Conservation (phyloP, 1,140 invertebrate genomes). For the Manduca sexta region DNA sequence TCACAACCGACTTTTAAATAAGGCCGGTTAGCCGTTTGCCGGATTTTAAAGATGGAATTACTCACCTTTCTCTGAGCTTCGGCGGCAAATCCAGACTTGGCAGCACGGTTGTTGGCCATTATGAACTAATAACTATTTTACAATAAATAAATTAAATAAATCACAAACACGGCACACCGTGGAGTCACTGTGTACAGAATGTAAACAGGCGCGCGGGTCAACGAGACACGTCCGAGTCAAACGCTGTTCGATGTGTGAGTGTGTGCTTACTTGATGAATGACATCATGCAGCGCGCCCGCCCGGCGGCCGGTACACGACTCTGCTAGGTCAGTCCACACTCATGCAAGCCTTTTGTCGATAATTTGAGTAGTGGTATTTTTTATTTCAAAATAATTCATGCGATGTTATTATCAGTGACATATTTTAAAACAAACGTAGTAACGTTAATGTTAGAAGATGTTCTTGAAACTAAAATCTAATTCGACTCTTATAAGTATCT, state of each 20-base stretch:
- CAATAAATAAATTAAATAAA: constrained; percentile 58
- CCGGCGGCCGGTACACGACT: constrained; percentile 36
- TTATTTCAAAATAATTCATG: too few species aligned
- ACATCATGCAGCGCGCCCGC: constrained; percentile 54
- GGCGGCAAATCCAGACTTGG: constrained; percentile 95
- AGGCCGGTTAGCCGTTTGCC: constrained; percentile 14
- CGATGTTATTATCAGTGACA: too few species aligned
- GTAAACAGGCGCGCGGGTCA: constrained; percentile 57
- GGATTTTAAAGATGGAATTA: constrained; percentile 19
- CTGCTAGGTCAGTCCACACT: not conserved
- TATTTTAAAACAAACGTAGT: too few species aligned
- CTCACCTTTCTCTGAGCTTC: constrained; percentile 94
- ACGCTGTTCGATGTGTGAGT: constrained; percentile 50
- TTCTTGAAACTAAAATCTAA: too few species aligned
- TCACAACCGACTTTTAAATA: constrained; percentile 2
- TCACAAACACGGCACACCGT: constrained; percentile 57
- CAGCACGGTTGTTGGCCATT: constrained; percentile 91
- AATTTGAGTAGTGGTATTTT: too few species aligned
- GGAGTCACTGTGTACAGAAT: constrained; percentile 55
- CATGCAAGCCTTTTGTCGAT: too few species aligned
- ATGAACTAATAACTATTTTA: constrained; percentile 55
- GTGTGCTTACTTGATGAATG: constrained; percentile 52
- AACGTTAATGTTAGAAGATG: too few species aligned
- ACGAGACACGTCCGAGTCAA: constrained; percentile 29
- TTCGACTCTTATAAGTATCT: too few species aligned